phyloP scores from a whole-genome alignment of 2,113 vertebrate genomes.

The Puma concolor region DNA sequence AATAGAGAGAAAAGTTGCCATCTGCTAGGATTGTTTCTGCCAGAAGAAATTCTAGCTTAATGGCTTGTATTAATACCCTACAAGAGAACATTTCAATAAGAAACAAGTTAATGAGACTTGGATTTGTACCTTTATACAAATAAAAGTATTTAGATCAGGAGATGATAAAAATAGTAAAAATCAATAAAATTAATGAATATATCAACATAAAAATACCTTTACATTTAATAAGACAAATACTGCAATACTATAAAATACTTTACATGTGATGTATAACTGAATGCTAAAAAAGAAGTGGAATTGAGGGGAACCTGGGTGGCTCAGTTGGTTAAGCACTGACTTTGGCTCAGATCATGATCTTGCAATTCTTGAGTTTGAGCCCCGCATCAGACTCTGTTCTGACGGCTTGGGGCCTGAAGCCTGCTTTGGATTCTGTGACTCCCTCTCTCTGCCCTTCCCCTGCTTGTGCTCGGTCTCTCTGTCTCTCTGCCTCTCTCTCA shows the following conservation, averaged over 20 bases:
- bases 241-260: not conserved
- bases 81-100: slow-evolving; percentile 76
- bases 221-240: not conserved
- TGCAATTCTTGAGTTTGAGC: no score
- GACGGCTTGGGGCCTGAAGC: no score
- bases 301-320: no score
- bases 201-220: not conserved
- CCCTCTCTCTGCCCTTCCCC: no score
- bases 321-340: no score
- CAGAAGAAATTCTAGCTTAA: slow-evolving; percentile 82
- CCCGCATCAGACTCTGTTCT: no score
- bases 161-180: slow-evolving; percentile 36
- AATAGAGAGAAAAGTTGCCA: slow-evolving; percentile 84
- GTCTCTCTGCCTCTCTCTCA: no score
- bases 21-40: slow-evolving; percentile 83
- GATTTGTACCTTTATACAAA: slow-evolving; percentile 64
- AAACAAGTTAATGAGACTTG: slow-evolving; percentile 81
- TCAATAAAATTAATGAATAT: slow-evolving; percentile 25
- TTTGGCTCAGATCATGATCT: no score
- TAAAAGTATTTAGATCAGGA: slow-evolving; percentile 30
- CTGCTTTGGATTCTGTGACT: no score
- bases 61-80: slow-evolving; percentile 79
- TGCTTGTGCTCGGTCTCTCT: no score
- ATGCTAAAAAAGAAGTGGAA: not conserved
- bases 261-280: not conserved